These are phyloP conservation scores for Ifrita kowaldi DNA, from an alignment of 2,113 vertebrate genomes.

Conservation along the genomic window DNA sequence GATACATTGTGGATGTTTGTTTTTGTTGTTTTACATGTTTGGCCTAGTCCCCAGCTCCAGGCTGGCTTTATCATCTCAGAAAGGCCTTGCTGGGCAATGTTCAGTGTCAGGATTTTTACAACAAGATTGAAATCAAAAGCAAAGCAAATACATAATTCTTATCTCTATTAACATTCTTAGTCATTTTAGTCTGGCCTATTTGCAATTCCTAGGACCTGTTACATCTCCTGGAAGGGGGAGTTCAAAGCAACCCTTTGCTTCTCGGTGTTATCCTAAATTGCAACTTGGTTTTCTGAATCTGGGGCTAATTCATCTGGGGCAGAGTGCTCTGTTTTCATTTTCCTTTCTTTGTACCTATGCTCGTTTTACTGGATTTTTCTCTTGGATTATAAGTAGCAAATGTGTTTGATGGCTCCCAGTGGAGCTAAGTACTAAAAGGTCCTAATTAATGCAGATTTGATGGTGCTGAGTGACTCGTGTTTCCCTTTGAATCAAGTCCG, in stretches of 20 bases:
- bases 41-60: neutral
- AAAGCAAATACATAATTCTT: neutral
- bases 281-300: neutral
- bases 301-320: neutral
- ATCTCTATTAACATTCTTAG: neutral
- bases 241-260: neutral
- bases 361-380: neutral
- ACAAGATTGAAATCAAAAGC: neutral
- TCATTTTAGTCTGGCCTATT: neutral
- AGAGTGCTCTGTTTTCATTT: neutral
- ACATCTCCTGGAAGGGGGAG: neutral
- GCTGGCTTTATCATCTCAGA: neutral
- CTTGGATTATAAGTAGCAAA: neutral
- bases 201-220: neutral
- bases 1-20: neutral
- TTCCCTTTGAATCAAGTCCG: neutral
- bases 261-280: neutral
- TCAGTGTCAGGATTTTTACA: neutral
- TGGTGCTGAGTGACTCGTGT: neutral
- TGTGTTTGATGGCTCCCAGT: neutral
- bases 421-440: neutral
- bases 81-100: neutral
- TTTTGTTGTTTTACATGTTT: neutral
- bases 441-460: conserved; percentile 12
- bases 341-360: neutral